Conservation (phyloP, 2,888 invertebrate genomes). For the Thera britannica region DNA sequence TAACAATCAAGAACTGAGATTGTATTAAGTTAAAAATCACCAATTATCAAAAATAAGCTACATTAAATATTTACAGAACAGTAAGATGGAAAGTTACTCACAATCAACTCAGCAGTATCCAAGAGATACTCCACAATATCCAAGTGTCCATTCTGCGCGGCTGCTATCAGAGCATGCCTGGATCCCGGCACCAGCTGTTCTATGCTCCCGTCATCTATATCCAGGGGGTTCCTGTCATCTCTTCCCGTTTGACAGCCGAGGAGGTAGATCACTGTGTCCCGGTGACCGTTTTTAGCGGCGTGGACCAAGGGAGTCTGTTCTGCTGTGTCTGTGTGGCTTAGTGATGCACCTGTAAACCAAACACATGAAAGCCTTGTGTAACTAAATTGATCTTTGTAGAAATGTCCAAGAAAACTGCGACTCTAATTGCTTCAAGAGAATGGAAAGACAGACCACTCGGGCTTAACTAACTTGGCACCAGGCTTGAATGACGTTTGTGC, state of each 20-base stretch:
- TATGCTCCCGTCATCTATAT: constrained; percentile 79
- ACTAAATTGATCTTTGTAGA: too few relatives aligned
- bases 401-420: too few relatives aligned
- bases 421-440: too few relatives aligned
- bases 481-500: too few relatives aligned
- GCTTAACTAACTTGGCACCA: too few relatives aligned
- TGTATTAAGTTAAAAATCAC: too few relatives aligned
- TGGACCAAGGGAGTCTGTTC: constrained; percentile 95
- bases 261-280: constrained; percentile 94
- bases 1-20: too few relatives aligned
- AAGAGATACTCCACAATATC: constrained; percentile 95
- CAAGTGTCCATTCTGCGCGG: constrained; percentile 93
- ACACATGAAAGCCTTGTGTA: background rate
- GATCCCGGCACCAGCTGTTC: constrained; percentile 91
- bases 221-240: constrained; percentile 88
- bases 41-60: too few relatives aligned
- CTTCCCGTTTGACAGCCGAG: constrained; percentile 88
- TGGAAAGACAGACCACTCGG: too few relatives aligned
- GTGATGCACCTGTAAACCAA: constrained; percentile 83
- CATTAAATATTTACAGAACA: background rate
- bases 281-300: constrained; percentile 94
- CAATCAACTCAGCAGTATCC: constrained; percentile 92
- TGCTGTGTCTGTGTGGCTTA: constrained; percentile 92
- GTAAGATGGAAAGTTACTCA: constrained; percentile 75
- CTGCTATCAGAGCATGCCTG: constrained; percentile 94